phyloP scores from a whole-genome alignment of 2,797 vertebrate genomes.

The Danio tinwini region DNA sequence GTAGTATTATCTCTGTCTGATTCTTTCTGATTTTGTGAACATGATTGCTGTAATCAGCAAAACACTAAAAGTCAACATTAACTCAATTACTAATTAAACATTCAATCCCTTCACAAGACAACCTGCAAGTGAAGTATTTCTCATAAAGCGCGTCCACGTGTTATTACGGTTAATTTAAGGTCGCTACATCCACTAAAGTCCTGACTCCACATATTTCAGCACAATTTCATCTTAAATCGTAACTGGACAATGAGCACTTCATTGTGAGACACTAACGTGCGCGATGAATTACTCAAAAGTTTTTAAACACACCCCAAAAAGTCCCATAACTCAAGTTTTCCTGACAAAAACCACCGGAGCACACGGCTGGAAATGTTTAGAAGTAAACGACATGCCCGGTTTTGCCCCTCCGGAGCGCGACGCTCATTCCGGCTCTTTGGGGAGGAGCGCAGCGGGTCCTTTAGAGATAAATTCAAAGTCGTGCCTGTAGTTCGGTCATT shows the following conservation, averaged over 20 bases:
- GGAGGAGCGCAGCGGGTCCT: conserved; percentile 63
- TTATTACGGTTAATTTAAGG: conserved; percentile 27
- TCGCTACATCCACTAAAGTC: conserved; percentile 15
- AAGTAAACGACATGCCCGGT: conserved; percentile 61
- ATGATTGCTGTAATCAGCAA: neutral
- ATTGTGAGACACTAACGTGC: conserved; percentile 34
- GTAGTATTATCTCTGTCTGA: neutral
- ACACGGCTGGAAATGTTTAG: conserved; percentile 29
- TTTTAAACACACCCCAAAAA: conserved; percentile 19
- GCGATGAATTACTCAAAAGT: conserved; percentile 41
- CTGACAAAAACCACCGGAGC: conserved; percentile 10
- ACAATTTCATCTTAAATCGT: conserved; percentile 33
- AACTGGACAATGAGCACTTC: conserved; percentile 33
- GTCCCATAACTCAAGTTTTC: conserved; percentile 23
- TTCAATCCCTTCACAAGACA: neutral
- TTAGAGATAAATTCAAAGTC: conserved; percentile 47
- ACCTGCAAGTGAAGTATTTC: neutral
- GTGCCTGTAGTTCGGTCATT: conserved; percentile 42
- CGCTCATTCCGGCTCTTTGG: conserved; percentile 59
- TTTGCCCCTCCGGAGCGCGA: conserved; percentile 58
- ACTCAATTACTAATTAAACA: conserved; percentile 3
- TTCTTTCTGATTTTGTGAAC: neutral
- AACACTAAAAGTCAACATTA: neutral
- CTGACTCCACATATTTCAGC: conserved; percentile 13
- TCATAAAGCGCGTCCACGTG: conserved; percentile 30